Conservation (phyloP, 2,797 vertebrate genomes). For the Garrulus glandarius region DNA sequence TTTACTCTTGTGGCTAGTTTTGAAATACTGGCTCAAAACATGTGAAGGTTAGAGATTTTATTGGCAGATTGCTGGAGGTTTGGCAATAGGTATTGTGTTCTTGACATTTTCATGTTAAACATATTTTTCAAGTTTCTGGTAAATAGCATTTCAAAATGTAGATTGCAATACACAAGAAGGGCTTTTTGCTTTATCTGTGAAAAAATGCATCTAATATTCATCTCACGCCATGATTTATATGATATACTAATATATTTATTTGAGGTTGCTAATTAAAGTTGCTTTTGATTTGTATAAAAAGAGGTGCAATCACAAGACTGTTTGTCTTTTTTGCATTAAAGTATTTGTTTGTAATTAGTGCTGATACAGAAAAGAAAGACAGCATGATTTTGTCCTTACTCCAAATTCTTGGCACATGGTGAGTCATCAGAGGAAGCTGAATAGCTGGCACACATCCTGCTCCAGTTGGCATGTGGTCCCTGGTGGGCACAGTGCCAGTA, state of each 20-base stretch:
- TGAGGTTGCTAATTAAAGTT: background rate
- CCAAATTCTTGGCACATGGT: background rate
- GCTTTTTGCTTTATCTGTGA: background rate
- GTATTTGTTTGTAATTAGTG: background rate
- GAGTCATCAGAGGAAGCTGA: background rate
- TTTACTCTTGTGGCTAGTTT: background rate
- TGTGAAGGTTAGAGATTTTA: background rate
- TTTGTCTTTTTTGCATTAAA: background rate
- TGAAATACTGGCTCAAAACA: background rate
- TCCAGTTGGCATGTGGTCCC: background rate
- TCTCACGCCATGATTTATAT: background rate
- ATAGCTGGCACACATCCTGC: background rate
- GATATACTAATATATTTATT: background rate
- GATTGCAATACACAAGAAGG: background rate
- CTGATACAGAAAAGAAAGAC: background rate
- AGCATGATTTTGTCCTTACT: background rate
- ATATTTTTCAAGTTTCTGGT: background rate
- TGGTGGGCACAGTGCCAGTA: background rate
- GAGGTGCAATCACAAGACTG: background rate
- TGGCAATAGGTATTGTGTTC: background rate
- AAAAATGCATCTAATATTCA: background rate
- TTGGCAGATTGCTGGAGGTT: background rate
- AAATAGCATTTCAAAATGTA: background rate
- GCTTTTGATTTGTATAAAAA: background rate
- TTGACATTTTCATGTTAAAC: background rate